Percentiles rank a stretch among this genome's conserved stretches.
Conservation (phyloP, 2,797 vertebrate genomes). For the Brotula barbata region DNA sequence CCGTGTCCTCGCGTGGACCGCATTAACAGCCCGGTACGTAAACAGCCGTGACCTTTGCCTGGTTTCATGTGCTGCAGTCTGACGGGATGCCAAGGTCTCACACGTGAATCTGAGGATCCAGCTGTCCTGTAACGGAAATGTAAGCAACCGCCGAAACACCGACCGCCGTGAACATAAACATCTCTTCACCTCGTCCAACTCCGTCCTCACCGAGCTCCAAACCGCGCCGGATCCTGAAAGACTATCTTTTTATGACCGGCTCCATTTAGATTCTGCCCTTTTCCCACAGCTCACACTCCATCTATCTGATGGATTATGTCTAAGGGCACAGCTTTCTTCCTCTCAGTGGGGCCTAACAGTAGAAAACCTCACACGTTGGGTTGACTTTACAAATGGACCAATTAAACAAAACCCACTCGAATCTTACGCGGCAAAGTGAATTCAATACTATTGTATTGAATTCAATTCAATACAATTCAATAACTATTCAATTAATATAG, state of each 20-base stretch:
- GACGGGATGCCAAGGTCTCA: slow-evolving; percentile 13
- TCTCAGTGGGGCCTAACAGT: too few species aligned
- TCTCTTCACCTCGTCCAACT: neutral
- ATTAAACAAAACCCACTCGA: neutral
- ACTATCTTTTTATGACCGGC: neutral
- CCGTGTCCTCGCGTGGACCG: slow-evolving; percentile 5
- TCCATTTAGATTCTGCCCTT: neutral
- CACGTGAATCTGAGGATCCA: slow-evolving; percentile 1
- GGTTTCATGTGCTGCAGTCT: slow-evolving; percentile 8
- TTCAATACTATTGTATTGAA: too few species aligned
- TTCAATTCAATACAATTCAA: too few species aligned
- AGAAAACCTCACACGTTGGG: neutral
- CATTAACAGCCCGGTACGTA: slow-evolving; percentile 7
- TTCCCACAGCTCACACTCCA: neutral
- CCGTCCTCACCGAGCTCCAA: slow-evolving; percentile 3
- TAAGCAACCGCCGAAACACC: slow-evolving; percentile 8
- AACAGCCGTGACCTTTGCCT: slow-evolving; percentile 33
- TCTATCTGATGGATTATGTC: neutral
- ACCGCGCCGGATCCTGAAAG: neutral
- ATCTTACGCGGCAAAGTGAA: neutral
- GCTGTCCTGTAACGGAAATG: slow-evolving; percentile 1
- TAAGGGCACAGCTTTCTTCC: neutral
- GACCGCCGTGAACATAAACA: neutral
- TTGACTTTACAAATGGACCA: slow-evolving; percentile 1
- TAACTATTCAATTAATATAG: too few species aligned